Percentiles rank a stretch among this genome's conserved stretches.
Conservation (phyloP, 2,113 vertebrate species). For the Lampris megalopsis region DNA sequence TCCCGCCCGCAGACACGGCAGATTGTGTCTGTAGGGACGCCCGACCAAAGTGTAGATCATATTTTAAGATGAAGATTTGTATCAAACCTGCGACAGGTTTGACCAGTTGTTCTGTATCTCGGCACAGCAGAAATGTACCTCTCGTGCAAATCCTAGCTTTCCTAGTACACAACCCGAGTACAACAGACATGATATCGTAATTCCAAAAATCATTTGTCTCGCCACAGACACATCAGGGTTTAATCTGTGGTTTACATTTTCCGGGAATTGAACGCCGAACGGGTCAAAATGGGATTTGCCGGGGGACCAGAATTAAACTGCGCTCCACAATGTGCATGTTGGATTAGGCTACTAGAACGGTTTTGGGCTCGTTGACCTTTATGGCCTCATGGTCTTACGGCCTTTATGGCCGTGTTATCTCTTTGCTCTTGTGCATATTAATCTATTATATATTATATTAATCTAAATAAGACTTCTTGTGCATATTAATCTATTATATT, state of each 20-base stretch:
- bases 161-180: constrained; percentile 27
- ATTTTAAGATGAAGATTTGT: no score
- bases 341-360: constrained; percentile 51
- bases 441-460: no score
- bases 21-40: no score
- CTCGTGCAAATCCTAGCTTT: neutral
- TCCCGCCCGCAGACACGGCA: no score
- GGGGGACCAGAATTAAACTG: constrained; percentile 13
- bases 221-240: constrained; percentile 28
- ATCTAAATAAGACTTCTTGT: no score
- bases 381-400: neutral
- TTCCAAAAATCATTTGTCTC: constrained; percentile 50
- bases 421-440: no score
- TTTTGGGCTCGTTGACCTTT: constrained; percentile 30
- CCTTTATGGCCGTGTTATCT: no score
- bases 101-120: neutral
- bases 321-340: constrained; percentile 37
- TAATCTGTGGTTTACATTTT: constrained; percentile 67
- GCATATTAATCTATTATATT: neutral
- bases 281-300: constrained; percentile 66
- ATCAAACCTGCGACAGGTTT: no score
- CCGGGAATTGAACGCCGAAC: constrained; percentile 42
- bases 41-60: no score
- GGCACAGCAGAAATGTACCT: neutral
- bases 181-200: constrained; percentile 47